Conservation (phyloP, 2,113 vertebrate species). For the Lathamus discolor region DNA sequence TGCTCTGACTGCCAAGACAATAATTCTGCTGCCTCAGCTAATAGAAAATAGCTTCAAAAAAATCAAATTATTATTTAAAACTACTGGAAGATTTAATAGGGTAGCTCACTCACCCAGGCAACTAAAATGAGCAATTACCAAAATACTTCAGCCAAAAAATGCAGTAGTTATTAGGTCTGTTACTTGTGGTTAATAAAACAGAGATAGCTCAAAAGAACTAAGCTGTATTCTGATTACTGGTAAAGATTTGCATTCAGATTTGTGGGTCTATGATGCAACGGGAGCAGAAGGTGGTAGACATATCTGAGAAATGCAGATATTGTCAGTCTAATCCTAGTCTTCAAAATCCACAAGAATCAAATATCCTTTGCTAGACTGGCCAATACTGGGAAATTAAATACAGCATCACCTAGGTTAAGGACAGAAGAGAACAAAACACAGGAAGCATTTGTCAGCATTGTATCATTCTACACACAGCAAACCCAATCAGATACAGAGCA, state of each 20-base stretch:
- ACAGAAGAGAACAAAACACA: neutral
- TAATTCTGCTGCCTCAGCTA: neutral
- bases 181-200: neutral
- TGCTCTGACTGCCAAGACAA: neutral
- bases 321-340: neutral
- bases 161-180: neutral
- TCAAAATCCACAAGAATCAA: neutral
- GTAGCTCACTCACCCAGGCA: neutral
- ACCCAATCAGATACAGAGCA: neutral
- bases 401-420: neutral
- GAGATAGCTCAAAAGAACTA: neutral
- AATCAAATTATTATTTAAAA: neutral
- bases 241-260: neutral
- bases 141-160: neutral
- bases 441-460: neutral
- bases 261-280: neutral
- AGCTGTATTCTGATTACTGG: neutral
- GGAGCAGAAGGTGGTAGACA: neutral
- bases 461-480: neutral
- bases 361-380: neutral
- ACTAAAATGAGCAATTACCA: neutral
- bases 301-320: neutral
- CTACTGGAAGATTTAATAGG: neutral
- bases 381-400: neutral
- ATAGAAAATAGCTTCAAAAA: neutral